Evolutionary conservation across 2,797 vertebrate genomes (phyloP), one percentile per base, ranked within the genome.

Genomic region (Enteromius trimaculatus): DNA sequence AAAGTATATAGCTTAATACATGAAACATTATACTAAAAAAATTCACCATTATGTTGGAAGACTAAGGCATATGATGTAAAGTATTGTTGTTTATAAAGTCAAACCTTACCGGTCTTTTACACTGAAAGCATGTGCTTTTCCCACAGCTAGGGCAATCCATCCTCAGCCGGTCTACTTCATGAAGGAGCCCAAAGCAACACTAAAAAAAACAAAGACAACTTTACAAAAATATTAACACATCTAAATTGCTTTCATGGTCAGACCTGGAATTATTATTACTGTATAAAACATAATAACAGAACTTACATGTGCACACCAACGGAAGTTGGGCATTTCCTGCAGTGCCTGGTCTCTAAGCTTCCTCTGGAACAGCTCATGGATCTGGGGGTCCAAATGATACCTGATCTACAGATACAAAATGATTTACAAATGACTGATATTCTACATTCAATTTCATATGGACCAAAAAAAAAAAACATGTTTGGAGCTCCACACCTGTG

Each of bases 221-320:
- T 47, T 13, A 31, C 8, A 51, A 26, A 65, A 39, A 55, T 29
- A 47, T 66, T 69, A 44, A 76, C 13, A 68, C 19, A 69, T 65
- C 26, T 29, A 64, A 79, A 69, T 23, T 13, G 16, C 44, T 11
- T 55, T 53, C 62, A 34, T 39, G 17, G 31, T 34, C 53, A 69
- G 42, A 44, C 6, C 11, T 60, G 60, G 80, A 49, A 31, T 31
- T 29, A 44, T n/a, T n/a, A n/a, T n/a, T 1, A 39, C 13, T 58
- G 21, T n/a, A 68, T 26, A 19, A 42, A 53, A 13, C 9, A 53
- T 70, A 34, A 51, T 49, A 13, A 47, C 47, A 21, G 21, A 82
- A 62, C 92, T 92, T 92, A 96, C 95, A 17, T 96, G 95, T 49
- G 94, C 90, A 89, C 95, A 96, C 95, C 95, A 96, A 75, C 93